Evolutionary conservation across 2,113 vertebrate genomes (phyloP).

Genomic region (Pongo abelii): DNA sequence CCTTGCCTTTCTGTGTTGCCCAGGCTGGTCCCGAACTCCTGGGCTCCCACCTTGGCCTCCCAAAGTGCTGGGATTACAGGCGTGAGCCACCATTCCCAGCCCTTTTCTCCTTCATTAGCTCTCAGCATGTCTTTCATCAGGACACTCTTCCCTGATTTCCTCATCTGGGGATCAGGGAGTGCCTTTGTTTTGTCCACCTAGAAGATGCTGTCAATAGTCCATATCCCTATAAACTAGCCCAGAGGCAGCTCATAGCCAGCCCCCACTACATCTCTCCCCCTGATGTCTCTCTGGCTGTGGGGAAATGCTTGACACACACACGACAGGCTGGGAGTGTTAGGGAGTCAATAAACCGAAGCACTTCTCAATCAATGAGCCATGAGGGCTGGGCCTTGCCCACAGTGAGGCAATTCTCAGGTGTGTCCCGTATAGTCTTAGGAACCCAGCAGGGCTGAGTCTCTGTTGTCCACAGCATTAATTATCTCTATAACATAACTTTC

Average conservation of each 20-base stretch:
- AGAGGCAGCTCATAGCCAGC: too few species aligned
- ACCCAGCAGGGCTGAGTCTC: background rate
- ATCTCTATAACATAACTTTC: background rate
- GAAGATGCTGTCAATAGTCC: background rate
- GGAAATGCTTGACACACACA: too few species aligned
- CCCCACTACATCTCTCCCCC: background rate
- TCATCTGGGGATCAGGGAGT: background rate
- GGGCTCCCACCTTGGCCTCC: too few species aligned
- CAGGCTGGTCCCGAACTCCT: too few species aligned
- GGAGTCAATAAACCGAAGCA: background rate
- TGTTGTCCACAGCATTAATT: too few species aligned
- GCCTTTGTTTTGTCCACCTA: background rate
- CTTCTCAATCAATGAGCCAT: accelerated
- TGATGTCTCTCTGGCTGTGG: background rate
- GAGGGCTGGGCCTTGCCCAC: background rate
- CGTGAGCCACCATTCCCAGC: too few species aligned
- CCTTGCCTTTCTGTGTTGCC: too few species aligned
- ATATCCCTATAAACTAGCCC: background rate
- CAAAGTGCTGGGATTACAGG: too few species aligned
- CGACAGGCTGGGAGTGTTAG: background rate
- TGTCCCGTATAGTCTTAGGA: background rate
- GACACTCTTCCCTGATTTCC: background rate
- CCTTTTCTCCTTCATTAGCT: background rate
- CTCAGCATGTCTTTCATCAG: background rate
- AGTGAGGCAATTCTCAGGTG: background rate